phyloP scores from a whole-genome alignment of 2,888 invertebrate genomes.

The Drosophila siamana region DNA sequence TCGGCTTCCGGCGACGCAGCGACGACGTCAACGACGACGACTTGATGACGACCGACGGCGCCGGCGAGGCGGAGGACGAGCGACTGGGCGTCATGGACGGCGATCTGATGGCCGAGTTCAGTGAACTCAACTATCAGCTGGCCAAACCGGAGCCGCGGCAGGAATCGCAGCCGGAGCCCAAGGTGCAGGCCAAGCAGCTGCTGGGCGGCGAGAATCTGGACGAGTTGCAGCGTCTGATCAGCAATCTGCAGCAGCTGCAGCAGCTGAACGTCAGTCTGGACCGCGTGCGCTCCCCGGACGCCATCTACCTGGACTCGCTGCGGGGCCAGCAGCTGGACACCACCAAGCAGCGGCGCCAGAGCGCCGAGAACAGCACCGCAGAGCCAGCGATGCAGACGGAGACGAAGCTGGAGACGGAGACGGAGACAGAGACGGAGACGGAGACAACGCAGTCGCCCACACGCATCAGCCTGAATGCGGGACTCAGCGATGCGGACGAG shows the following conservation, averaged over 20 bases:
- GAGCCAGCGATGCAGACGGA: too few relatives aligned
- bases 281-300: slow-evolving; percentile 51
- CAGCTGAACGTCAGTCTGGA: slow-evolving; percentile 76
- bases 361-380: neutral
- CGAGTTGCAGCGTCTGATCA: slow-evolving; percentile 86
- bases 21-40: slow-evolving; percentile 48
- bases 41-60: slow-evolving; percentile 31
- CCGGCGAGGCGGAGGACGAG: slow-evolving; percentile 18
- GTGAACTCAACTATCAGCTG: slow-evolving; percentile 81
- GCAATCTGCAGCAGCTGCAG: slow-evolving; percentile 85
- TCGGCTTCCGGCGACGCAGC: slow-evolving; percentile 71
- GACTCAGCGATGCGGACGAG: slow-evolving; percentile 52
- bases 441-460: slow-evolving; percentile 70
- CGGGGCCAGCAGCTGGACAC: slow-evolving; percentile 60
- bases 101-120: slow-evolving; percentile 80
- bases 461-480: slow-evolving; percentile 75
- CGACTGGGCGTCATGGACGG: slow-evolving; percentile 59
- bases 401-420: slow-evolving; percentile 11
- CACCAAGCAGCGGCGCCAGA: slow-evolving; percentile 44
- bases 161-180: slow-evolving; percentile 20
- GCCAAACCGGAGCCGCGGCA: slow-evolving; percentile 67
- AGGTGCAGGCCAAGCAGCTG: slow-evolving; percentile 14
- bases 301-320: slow-evolving; percentile 72
- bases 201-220: slow-evolving; percentile 85
- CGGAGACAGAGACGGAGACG: slow-evolving; percentile 32